Evolutionary conservation across 2,888 invertebrate species (phyloP).

Genomic region (Drosophila mimetica): DNA sequence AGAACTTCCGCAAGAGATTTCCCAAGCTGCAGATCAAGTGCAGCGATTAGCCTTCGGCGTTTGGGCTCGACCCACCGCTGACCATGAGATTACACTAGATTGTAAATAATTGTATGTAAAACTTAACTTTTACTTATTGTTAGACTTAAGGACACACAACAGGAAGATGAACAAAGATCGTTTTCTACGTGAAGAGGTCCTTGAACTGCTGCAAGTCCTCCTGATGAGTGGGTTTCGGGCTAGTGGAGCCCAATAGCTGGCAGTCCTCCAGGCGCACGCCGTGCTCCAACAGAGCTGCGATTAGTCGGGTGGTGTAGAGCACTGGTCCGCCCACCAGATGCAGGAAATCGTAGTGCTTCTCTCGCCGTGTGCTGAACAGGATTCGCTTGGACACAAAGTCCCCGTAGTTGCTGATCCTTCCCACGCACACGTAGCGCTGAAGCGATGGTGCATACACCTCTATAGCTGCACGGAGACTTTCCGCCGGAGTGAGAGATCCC

Average conservation of each 20-base stretch:
- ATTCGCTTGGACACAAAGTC: conserved; percentile 92
- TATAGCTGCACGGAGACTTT: conserved; percentile 88
- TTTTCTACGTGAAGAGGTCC: conserved; percentile 76
- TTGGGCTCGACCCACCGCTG: conserved; percentile 16
- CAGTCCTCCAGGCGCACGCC: conserved; percentile 78
- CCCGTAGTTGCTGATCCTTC: conserved; percentile 89
- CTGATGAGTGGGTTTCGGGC: conserved; percentile 18
- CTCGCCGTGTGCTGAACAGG: conserved; percentile 88
- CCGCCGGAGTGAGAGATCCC: conserved; percentile 87
- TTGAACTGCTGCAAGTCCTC: conserved; percentile 75
- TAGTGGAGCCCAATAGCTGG: conserved; percentile 30
- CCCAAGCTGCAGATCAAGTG: conserved; percentile 83
- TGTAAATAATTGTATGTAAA: conserved; percentile 72
- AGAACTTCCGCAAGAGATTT: conserved; percentile 81
- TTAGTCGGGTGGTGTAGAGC: conserved; percentile 89
- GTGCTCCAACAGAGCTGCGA: conserved; percentile 90
- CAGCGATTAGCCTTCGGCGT: conserved; percentile 57
- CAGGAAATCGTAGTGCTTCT: conserved; percentile 87
- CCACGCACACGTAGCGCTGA: conserved; percentile 89
- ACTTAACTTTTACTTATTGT: conserved; percentile 60
- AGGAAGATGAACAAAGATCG: conserved; percentile 25
- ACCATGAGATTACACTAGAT: conserved; percentile 69
- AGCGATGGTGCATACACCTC: conserved; percentile 90
- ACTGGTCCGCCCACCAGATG: conserved; percentile 90
- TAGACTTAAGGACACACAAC: conserved; percentile 53